Percentiles rank a stretch among this genome's conserved stretches.
These are phyloP conservation scores for Tachycineta bicolor DNA, from an alignment of 2,113 vertebrate species.

Conservation along the genomic window DNA sequence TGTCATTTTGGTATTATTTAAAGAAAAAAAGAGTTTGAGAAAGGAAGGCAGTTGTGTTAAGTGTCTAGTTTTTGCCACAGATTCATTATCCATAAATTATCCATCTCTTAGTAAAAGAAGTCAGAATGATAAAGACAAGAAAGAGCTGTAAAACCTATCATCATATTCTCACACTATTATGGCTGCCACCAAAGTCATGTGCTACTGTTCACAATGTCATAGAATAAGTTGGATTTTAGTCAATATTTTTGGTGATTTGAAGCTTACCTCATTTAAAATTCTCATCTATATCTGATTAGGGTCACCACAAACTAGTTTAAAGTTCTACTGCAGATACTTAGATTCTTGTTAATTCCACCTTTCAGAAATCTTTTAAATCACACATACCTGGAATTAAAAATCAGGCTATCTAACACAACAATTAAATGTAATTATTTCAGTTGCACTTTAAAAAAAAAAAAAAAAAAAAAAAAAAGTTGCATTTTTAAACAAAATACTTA, in stretches of 20 bases:
- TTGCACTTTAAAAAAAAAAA: neutral
- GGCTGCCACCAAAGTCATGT: neutral
- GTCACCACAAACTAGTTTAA: neutral
- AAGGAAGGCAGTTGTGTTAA: neutral
- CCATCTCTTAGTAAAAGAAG: neutral
- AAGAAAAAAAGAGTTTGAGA: neutral
- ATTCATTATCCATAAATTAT: neutral
- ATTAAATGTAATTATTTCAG: neutral
- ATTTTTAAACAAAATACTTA: neutral
- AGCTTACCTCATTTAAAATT: neutral
- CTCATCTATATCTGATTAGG: neutral
- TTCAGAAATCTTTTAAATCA: neutral
- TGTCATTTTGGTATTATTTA: neutral
- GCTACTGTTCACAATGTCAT: neutral
- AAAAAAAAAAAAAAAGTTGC: neutral
- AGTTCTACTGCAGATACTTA: neutral
- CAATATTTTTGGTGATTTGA: neutral
- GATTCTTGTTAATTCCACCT: neutral
- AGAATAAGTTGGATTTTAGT: neutral
- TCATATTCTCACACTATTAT: neutral
- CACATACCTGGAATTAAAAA: neutral
- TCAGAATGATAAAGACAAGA: neutral
- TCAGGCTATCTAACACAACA: neutral
- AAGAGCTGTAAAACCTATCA: neutral
- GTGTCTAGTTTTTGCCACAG: neutral